Evolutionary conservation across 1,140 invertebrate genomes (phyloP).

Genomic region (Pogonus chalceus): DNA sequence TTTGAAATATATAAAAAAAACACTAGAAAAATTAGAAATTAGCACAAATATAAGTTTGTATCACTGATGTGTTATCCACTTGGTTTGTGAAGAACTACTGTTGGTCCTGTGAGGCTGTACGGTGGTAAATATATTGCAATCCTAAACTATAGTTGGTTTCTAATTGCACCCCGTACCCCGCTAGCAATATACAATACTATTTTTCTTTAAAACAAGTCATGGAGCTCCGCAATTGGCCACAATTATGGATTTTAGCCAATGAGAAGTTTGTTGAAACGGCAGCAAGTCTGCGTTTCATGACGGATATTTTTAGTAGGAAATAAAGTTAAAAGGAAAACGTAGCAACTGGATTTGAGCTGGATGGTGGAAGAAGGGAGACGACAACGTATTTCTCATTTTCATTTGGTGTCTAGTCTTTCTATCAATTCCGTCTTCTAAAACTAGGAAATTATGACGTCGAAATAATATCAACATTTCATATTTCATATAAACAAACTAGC

Average conservation of each 20-base stretch:
- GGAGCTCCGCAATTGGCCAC: background rate
- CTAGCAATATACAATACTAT: background rate
- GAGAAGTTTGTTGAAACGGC: background rate
- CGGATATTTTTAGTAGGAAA: background rate
- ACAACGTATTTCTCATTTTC: no score
- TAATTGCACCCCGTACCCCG: background rate
- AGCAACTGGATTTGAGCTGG: background rate
- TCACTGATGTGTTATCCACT: background rate
- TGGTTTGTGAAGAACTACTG: background rate
- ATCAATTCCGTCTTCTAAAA: no score
- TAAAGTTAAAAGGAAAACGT: background rate
- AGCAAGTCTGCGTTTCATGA: background rate
- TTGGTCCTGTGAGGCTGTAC: no score
- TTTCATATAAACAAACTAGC: no score
- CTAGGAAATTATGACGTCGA: no score
- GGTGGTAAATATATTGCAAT: no score
- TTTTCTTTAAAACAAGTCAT: background rate
- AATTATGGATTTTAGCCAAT: background rate
- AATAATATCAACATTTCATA: no score
- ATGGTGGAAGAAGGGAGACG: no score
- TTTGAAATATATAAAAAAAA: background rate
- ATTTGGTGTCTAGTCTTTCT: no score
- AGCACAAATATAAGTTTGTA: background rate
- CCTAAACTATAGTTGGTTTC: background rate
- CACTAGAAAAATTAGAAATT: background rate